Evolutionary conservation across 2,113 vertebrate species (phyloP).

Genomic region (Halcyon senegalensis): DNA sequence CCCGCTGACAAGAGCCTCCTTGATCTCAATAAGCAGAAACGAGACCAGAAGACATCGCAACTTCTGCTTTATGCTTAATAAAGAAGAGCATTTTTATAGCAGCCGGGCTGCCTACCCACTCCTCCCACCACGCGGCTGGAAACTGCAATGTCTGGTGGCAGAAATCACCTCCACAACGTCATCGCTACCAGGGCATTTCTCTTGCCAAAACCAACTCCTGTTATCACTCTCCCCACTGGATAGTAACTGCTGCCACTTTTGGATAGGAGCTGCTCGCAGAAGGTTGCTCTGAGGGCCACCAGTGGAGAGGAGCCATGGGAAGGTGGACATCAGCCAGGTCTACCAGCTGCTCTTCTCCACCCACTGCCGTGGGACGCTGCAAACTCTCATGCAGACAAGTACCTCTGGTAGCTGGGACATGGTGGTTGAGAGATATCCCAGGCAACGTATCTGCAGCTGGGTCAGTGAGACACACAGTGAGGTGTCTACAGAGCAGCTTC

Average conservation of each 20-base stretch:
- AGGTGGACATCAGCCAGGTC: not conserved
- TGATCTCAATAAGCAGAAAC: not conserved
- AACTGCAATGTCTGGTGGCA: not conserved
- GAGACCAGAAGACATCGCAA: not conserved
- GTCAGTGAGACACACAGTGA: not conserved
- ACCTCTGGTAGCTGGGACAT: accelerated
- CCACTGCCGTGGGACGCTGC: not conserved
- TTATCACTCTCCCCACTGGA: not conserved
- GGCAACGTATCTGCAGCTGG: not conserved
- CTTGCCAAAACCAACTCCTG: not conserved
- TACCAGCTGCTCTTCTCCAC: not conserved
- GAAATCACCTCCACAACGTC: not conserved
- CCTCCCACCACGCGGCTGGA: not conserved
- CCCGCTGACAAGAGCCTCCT: not conserved
- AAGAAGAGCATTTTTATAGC: not conserved
- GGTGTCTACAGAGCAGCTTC: not conserved
- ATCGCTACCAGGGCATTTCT: not conserved
- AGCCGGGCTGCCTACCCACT: not conserved
- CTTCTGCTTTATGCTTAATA: not conserved
- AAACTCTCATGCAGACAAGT: not conserved
- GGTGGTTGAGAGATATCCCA: not conserved
- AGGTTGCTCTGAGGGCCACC: not conserved
- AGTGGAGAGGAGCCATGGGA: not conserved
- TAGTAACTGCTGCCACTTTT: not conserved
- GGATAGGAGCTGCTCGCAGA: not conserved